A percentile compares a stretch with the other conserved stretches of the same genome.
These are phyloP conservation scores for Dinocampus coccinellae DNA, from an alignment of 2,888 invertebrate genomes.

Conservation along the genomic window DNA sequence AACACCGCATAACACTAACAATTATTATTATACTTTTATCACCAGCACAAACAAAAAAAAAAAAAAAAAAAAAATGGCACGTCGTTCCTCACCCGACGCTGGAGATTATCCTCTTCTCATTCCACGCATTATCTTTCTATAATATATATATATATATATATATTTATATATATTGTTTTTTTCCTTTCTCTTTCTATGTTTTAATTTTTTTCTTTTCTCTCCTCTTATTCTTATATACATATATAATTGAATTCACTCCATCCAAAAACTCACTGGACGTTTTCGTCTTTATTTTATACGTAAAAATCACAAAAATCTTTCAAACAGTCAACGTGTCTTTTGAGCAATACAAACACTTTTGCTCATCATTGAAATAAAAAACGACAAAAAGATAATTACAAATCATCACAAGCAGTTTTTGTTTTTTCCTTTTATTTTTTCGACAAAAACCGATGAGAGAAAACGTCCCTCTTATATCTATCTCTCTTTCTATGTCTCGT, in stretches of 20 bases:
- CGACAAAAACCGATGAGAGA: background rate
- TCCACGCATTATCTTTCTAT: background rate
- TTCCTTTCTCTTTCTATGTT: background rate
- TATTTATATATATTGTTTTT: background rate
- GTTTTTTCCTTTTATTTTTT: too few species aligned
- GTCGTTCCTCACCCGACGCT: conserved; percentile 31
- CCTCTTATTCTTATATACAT: too few species aligned
- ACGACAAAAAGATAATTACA: too few species aligned
- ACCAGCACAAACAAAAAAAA: conserved; percentile 29
- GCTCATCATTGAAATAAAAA: too few species aligned
- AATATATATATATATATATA: too few species aligned
- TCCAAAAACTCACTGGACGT: too few species aligned
- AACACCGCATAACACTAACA: conserved; percentile 24
- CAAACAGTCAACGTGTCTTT: background rate
- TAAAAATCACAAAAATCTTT: background rate
- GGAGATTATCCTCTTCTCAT: conserved; percentile 1
- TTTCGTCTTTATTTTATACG: too few species aligned
- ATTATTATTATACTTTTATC: conserved; percentile 24
- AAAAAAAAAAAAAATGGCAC: too few species aligned
- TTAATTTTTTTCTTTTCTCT: too few species aligned
- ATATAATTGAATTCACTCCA: background rate
- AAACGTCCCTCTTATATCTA: conserved; percentile 34
- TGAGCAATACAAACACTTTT: too few species aligned
- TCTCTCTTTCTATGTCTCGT: conserved; percentile 31
- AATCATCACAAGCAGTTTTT: too few species aligned